These are phyloP conservation scores for Cylloceria caligata DNA, from an alignment of 2,888 invertebrate species.

Conservation along the genomic window DNA sequence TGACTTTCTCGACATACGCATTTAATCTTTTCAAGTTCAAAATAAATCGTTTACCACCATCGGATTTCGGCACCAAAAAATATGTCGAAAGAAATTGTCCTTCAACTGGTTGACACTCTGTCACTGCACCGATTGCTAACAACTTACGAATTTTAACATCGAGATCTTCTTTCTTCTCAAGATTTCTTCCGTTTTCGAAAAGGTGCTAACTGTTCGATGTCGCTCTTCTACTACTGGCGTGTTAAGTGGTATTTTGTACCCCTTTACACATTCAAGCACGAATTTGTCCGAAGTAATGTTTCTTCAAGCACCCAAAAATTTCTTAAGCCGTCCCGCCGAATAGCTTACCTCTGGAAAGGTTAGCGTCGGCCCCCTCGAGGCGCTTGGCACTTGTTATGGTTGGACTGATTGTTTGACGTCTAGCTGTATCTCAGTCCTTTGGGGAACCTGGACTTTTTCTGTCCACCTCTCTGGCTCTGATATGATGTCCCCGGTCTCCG, in stretches of 20 bases:
- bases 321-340: slow-evolving; percentile 39
- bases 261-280: slow-evolving; percentile 22
- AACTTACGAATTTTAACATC: slow-evolving; percentile 39
- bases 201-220: background rate
- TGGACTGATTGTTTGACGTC: background rate
- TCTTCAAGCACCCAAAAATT: slow-evolving; percentile 22
- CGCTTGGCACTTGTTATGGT: background rate
- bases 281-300: slow-evolving; percentile 45
- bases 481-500: slow-evolving; percentile 53
- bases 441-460: slow-evolving; percentile 29
- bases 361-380: slow-evolving; percentile 2
- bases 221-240: background rate
- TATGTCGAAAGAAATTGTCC: slow-evolving; percentile 69
- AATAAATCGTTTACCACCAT: slow-evolving; percentile 69
- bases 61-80: slow-evolving; percentile 69
- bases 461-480: slow-evolving; percentile 42
- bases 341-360: slow-evolving; percentile 32
- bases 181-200: slow-evolving; percentile 14
- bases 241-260: slow-evolving; percentile 39
- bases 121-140: slow-evolving; percentile 51
- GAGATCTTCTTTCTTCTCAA: background rate
- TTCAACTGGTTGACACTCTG: slow-evolving; percentile 22
- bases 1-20: slow-evolving; percentile 61
- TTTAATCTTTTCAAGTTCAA: slow-evolving; percentile 72
- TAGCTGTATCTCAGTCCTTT: slow-evolving; percentile 21